phyloP scores from a whole-genome alignment of 1,140 invertebrate species.

The Drosophila lacteicornis region DNA sequence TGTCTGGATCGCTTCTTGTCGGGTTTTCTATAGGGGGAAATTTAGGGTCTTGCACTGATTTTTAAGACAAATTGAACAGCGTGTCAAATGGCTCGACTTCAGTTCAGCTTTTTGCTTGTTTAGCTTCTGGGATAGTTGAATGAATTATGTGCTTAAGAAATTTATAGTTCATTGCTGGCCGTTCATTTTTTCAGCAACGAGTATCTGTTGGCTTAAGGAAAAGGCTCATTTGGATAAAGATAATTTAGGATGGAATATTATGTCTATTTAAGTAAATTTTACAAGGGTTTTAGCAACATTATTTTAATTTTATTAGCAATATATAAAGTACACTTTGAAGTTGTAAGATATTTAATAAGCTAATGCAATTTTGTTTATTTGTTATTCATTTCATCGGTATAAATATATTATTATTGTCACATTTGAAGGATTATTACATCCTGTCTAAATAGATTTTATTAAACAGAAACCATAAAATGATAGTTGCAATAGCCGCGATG shows the following conservation, averaged over 20 bases:
- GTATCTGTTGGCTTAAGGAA: not conserved
- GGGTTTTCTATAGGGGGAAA: constrained; percentile 11
- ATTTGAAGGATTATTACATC: too few species aligned
- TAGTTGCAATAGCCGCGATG: not conserved
- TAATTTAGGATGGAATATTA: not conserved
- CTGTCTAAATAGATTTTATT: too few species aligned
- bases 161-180: constrained; percentile 9
- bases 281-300: not conserved
- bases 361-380: too few species aligned
- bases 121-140: constrained; percentile 45
- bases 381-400: too few species aligned
- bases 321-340: not conserved
- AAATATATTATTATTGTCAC: too few species aligned
- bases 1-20: constrained; percentile 49
- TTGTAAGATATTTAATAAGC: too few species aligned
- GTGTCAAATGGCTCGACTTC: constrained; percentile 65
- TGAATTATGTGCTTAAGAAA: constrained; percentile 56
- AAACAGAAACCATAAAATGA: not conserved
- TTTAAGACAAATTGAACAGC: constrained; percentile 72
- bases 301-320: not conserved
- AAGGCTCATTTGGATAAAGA: not conserved
- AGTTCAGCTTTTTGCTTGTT: constrained; percentile 38
- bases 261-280: not conserved
- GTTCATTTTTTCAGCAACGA: not conserved
- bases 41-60: constrained; percentile 48